phyloP scores from a whole-genome alignment of 2,113 vertebrate genomes.

The Columba janthina region DNA sequence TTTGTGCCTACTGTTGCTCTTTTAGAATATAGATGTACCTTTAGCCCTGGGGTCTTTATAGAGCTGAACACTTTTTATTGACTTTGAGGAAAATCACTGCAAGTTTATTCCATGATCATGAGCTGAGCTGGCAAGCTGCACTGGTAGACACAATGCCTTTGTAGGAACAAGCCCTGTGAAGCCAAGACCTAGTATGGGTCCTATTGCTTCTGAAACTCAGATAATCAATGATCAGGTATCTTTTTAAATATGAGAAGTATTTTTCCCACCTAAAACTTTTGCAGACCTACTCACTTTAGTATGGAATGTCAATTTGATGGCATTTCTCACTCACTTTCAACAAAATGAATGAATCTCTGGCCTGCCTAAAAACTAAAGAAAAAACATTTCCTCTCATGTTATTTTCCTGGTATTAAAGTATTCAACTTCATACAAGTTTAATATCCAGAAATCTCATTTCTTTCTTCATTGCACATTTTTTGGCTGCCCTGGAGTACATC shows the following conservation, averaged over 20 bases:
- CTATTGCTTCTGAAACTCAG: not conserved
- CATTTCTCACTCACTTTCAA: not conserved
- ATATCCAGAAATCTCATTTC: not conserved
- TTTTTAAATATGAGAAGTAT: not conserved
- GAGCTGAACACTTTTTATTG: not conserved
- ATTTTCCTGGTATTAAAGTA: not conserved
- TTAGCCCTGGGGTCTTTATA: not conserved
- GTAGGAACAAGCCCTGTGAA: not conserved
- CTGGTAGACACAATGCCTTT: not conserved
- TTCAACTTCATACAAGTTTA: not conserved
- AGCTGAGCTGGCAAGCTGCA: not conserved
- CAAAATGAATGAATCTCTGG: not conserved
- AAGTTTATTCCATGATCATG: rapidly evolving
- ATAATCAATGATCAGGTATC: not conserved
- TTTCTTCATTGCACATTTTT: not conserved
- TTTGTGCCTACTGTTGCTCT: not conserved
- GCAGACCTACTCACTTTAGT: not conserved
- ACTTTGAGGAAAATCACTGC: not conserved
- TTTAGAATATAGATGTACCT: not conserved
- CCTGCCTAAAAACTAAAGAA: not conserved
- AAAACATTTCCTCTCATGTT: not conserved
- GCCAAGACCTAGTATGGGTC: not conserved
- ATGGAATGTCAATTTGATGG: not conserved
- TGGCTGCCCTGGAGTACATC: not conserved
- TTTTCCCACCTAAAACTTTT: not conserved